Evolutionary conservation across 2,888 invertebrate species (phyloP), one percentile per base, ranked within the genome.

Genomic region (Lobophora halterata): DNA sequence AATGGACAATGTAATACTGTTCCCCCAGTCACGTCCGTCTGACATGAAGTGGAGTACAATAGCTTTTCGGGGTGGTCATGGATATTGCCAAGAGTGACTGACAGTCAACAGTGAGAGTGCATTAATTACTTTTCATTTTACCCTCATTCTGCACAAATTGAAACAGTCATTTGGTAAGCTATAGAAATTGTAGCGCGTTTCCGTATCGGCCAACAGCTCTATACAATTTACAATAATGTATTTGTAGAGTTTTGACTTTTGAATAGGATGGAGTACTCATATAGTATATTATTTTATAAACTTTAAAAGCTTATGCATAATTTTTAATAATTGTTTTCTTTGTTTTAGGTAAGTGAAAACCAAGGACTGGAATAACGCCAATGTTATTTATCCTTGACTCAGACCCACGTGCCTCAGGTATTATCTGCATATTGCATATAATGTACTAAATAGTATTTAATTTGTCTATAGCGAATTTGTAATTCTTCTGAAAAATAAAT

Each of bases 271-370:
- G n/a, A n/a, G n/a, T n/a, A n/a, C n/a, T n/a, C n/a, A n/a, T n/a
- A n/a, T n/a, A n/a, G n/a, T n/a, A n/a, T n/a, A n/a, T n/a, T n/a
- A n/a, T n/a, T n/a, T n/a, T n/a, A n/a, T n/a, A n/a, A n/a, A 25
- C 18, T 25, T 12, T 12, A 19, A 35, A 8, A 49, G 47, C 51
- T 49, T 44, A 42, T 51, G 50, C 45, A 40, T 46, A 18, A 25
- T 26, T 41, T 16, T 44, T 23, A 28, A 26, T 39, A 24, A 32
- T 19, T 37, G 43, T 70, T 55, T 69, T 49, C 57, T 75, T 81
- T 79, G 76, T 81, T 80, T 61, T 65, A 80, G 80, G 82, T 82
- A 79, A 79, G 80, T 70, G 49, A n/a, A n/a, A n/a, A 40, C 32
- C 47, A 58, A 56, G 49, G 50, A 51, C 41, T 30, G 33, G 33